Evolutionary conservation across 2,888 invertebrate genomes (phyloP).

Genomic region (Stenchaetothrips biformis): DNA sequence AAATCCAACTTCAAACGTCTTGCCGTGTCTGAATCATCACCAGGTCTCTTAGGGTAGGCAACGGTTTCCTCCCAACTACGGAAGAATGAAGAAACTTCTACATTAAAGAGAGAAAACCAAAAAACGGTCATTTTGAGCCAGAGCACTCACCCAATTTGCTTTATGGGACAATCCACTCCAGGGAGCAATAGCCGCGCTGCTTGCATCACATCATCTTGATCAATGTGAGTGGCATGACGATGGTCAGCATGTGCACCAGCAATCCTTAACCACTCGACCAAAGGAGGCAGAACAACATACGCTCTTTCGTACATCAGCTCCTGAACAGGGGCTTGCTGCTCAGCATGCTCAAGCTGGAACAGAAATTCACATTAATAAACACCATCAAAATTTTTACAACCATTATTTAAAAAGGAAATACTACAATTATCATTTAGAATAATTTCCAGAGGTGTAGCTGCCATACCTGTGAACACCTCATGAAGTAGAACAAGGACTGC

Average conservation of each 20-base stretch:
- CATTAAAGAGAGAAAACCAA: not conserved
- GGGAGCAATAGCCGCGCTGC: conserved; percentile 79
- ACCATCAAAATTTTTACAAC: not conserved
- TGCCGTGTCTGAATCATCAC: conserved; percentile 54
- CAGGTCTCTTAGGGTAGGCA: conserved; percentile 47
- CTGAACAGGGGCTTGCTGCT: conserved; percentile 62
- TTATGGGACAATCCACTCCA: conserved; percentile 82
- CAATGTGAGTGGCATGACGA: conserved; percentile 69
- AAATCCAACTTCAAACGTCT: conserved; percentile 64
- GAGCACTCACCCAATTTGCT: conserved; percentile 59
- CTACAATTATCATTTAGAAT: not conserved
- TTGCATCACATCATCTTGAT: conserved; percentile 83
- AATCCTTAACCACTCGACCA: conserved; percentile 87
- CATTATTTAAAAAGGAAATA: not conserved
- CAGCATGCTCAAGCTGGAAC: conserved; percentile 50
- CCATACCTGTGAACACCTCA: conserved; percentile 78
- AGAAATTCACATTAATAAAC: not conserved
- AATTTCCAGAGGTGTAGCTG: not conserved
- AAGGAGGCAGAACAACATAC: conserved; percentile 79
- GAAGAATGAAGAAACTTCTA: not conserved
- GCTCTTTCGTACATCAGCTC: conserved; percentile 82
- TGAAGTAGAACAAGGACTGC: conserved; percentile 81
- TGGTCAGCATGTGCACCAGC: conserved; percentile 77
- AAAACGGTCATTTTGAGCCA: not conserved
- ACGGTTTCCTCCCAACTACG: conserved; percentile 54